A percentile compares a stretch with the other conserved stretches of the same genome.
Conservation (phyloP, 2,888 invertebrate genomes). For the Hydrotaea diabolus region DNA sequence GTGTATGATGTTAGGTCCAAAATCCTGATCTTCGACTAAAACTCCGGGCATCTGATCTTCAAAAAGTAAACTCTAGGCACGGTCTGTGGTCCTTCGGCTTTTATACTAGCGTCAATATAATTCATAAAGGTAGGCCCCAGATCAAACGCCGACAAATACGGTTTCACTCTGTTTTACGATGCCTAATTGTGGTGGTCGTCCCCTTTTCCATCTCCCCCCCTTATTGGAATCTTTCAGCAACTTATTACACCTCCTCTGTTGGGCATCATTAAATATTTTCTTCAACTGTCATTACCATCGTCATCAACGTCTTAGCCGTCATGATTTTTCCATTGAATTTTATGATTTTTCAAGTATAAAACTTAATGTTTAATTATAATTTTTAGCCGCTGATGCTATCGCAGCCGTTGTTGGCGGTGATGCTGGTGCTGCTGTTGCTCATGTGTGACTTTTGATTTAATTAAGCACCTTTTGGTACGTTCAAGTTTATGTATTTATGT, state of each 20-base stretch:
- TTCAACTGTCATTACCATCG: background rate
- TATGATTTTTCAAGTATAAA: conserved; percentile 58
- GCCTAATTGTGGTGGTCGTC: too few relatives aligned
- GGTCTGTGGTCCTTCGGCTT: too few relatives aligned
- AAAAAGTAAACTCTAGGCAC: too few relatives aligned
- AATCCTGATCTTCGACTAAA: too few relatives aligned
- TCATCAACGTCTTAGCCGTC: background rate
- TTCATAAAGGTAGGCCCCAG: too few relatives aligned
- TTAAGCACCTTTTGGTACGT: conserved; percentile 31
- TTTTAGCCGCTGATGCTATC: background rate
- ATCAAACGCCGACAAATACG: too few relatives aligned
- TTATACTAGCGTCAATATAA: too few relatives aligned
- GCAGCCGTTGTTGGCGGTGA: background rate
- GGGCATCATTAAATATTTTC: background rate
- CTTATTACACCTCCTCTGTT: background rate
- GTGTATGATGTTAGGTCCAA: too few relatives aligned
- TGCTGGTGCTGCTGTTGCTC: background rate
- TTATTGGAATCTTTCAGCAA: background rate
- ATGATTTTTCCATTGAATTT: conserved; percentile 57
- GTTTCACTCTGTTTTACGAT: too few relatives aligned
- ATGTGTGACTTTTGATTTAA: conserved; percentile 34
- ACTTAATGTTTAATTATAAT: conserved; percentile 57
- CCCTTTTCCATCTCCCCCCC: too few relatives aligned
- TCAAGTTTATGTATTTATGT: conserved; percentile 50
- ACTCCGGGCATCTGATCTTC: too few relatives aligned